Evolutionary conservation across 2,113 vertebrate genomes (phyloP).

Genomic region (Sinocyclocheilus anophthalmus): DNA sequence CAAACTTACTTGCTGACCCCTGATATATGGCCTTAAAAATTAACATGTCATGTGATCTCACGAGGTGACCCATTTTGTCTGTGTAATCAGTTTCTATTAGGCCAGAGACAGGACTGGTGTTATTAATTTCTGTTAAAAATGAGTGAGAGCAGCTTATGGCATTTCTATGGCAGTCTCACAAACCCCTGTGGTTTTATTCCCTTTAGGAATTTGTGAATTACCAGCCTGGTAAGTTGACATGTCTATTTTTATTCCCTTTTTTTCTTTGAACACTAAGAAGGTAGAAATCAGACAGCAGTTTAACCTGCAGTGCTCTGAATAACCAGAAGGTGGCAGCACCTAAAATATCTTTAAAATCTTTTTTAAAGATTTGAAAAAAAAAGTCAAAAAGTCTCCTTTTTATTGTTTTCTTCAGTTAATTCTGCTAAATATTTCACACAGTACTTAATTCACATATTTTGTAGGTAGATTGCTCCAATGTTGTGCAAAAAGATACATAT

Average conservation of each 20-base stretch:
- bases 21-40: too few species aligned
- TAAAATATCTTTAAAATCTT: too few species aligned
- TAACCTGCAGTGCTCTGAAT: background rate
- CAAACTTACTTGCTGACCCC: too few species aligned
- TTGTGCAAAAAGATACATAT: too few species aligned
- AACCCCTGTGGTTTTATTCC: background rate
- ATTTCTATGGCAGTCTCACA: background rate
- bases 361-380: background rate
- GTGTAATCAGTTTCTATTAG: background rate
- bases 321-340: slow-evolving; percentile 8
- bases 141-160: background rate
- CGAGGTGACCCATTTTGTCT: background rate
- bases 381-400: too few species aligned
- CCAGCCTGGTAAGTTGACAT: background rate
- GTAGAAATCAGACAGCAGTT: background rate
- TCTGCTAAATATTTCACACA: too few species aligned
- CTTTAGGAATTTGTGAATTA: background rate
- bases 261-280: too few species aligned
- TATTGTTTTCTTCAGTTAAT: too few species aligned
- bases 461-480: too few species aligned
- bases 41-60: background rate
- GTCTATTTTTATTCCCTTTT: too few species aligned
- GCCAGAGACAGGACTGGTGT: background rate
- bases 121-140: background rate
- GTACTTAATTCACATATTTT: too few species aligned